phyloP scores from a whole-genome alignment of 2,797 vertebrate genomes.

The Pseudomugil tenellus region DNA sequence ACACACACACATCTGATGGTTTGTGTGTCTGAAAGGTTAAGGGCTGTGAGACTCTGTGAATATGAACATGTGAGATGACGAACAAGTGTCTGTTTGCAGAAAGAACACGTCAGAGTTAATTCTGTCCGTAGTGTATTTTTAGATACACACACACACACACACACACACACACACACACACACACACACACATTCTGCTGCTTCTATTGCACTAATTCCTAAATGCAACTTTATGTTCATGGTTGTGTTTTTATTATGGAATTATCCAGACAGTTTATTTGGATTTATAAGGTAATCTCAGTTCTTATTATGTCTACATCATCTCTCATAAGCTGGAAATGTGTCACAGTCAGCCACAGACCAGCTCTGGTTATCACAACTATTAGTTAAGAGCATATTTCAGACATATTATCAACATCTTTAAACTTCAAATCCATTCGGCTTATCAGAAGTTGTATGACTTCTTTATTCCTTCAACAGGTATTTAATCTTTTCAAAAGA shows the following conservation, averaged over 20 bases:
- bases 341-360: background rate
- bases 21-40: slow-evolving; percentile 11
- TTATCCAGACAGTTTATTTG: background rate
- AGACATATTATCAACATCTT: background rate
- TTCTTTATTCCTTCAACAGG: background rate
- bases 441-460: background rate
- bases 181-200: background rate
- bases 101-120: slow-evolving; percentile 6
- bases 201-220: background rate
- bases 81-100: slow-evolving; percentile 32
- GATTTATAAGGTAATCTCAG: too few relatives aligned
- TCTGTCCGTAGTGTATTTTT: background rate
- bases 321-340: too few relatives aligned
- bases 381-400: background rate
- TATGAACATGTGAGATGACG: slow-evolving; percentile 36
- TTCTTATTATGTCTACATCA: too few relatives aligned
- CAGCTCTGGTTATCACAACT: background rate
- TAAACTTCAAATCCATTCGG: background rate
- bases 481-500: too few relatives aligned
- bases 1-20: background rate
- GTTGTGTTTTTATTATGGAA: background rate
- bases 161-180: slow-evolving; percentile 10
- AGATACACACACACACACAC: background rate
- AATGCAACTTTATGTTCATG: background rate
- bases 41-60: slow-evolving; percentile 16